Base-by-base conservation (phyloP, 2,113 vertebrate genomes). In the Nycticorax nycticorax region DNA sequence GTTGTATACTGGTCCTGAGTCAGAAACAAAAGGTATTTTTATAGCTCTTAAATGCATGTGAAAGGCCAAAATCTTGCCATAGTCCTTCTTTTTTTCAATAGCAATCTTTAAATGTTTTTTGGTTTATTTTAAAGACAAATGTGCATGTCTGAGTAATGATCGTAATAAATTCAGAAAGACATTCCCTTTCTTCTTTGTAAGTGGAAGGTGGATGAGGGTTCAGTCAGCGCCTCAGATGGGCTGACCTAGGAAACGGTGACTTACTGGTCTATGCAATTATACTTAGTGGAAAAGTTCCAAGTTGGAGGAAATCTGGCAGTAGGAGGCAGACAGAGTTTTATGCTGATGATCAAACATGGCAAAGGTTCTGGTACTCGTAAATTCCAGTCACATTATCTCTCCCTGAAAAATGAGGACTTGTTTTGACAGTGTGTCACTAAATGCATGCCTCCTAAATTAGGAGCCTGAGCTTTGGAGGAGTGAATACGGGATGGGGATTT, bases 381-480 rank as follows among this genome's bases (percentile, higher is more conserved):
- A 95, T 96, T 95, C 95, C 86, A 93, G 56, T 87, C 88, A 80
- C 91, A 96, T 96, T 96, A 92, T 87, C 60, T 81, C 39, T 81
- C 48, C 43, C 73, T 81, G 88, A 88, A 84, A 94, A 94, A 90
- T 7, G 68, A 92, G 72, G 53, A 75, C 92, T 95, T 93, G 92
- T 91, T 96, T 94, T 96, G 88, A 93, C 77, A 86, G 52, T n/a
- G 39, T 64, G 69, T 93, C 45, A 13, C 84, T 87, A 95, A 80
- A 89, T 89, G 75, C 72, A 63, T 94, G 39, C 80, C 88, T 96
- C 94, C 80, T 89, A 94, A 92, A 78, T 92, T 84, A 87, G 86
- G 27, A 89, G 37, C 77, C 56, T 53, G 62, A 76, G 43, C 64
- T 96, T 76, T 66, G 55, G 68, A 84, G 85, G 56, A 89, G 77